Percentiles rank a stretch among this genome's conserved stretches.
phyloP scores from a whole-genome alignment of 2,113 vertebrate genomes.

The Myodes glareolus region DNA sequence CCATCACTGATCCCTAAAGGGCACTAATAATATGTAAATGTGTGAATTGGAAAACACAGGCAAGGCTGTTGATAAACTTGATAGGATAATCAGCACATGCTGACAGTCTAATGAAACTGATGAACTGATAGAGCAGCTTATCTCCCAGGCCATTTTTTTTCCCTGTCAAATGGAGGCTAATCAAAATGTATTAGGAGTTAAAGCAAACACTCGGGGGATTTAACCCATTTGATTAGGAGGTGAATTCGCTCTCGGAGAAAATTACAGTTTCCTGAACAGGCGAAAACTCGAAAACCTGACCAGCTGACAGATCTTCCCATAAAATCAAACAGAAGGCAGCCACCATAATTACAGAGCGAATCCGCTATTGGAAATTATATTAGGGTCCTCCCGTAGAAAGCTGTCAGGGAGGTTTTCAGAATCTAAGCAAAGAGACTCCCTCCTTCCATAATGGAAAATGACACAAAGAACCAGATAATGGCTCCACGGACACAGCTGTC shows the following conservation, averaged over 20 bases:
- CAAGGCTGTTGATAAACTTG: conserved; percentile 69
- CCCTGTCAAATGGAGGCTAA: conserved; percentile 74
- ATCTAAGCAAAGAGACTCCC: not conserved
- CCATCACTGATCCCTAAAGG: conserved; percentile 71
- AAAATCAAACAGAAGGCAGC: conserved; percentile 63
- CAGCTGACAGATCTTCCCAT: conserved; percentile 52
- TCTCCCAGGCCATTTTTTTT: conserved; percentile 54
- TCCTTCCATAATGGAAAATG: conserved; percentile 47
- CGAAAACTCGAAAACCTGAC: conserved; percentile 59
- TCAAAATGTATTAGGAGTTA: conserved; percentile 73
- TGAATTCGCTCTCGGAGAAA: conserved; percentile 64
- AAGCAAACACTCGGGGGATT: conserved; percentile 56
- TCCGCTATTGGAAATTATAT: conserved; percentile 50
- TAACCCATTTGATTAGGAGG: conserved; percentile 68
- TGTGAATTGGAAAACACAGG: conserved; percentile 70
- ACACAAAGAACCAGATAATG: conserved; percentile 43
- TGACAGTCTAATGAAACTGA: conserved; percentile 78
- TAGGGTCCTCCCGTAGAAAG: conserved; percentile 11
- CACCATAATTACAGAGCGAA: conserved; percentile 26
- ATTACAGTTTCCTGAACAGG: conserved; percentile 57
- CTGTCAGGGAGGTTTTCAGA: conserved; percentile 36
- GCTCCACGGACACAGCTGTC: conserved; percentile 54
- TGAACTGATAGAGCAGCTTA: conserved; percentile 69
- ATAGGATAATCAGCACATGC: conserved; percentile 76
- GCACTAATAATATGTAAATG: conserved; percentile 69